These are phyloP conservation scores for Cephalotes varians DNA, from an alignment of 2,888 invertebrate species.

Conservation along the genomic window DNA sequence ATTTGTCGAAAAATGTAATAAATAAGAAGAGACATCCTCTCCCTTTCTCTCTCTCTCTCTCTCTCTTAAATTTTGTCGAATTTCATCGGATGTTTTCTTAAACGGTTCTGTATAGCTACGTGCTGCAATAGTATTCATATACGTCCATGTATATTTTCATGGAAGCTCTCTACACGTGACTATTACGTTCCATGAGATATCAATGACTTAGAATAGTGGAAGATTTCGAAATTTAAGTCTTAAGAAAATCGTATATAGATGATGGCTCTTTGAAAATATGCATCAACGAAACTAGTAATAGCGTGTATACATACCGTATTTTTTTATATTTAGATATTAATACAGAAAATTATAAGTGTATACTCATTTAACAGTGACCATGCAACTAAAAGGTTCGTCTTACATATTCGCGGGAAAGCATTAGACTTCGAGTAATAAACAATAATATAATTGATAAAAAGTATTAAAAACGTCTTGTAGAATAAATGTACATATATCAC, in stretches of 20 bases:
- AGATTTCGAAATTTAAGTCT: conserved; percentile 54
- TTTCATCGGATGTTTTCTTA: conserved; percentile 24
- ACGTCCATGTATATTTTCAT: conserved; percentile 56
- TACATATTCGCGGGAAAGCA: conserved; percentile 9
- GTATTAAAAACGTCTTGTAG: conserved; percentile 22
- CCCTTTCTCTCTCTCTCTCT: background rate
- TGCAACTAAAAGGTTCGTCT: conserved; percentile 42
- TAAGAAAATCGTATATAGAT: conserved; percentile 36
- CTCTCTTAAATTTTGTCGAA: conserved; percentile 42
- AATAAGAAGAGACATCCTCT: conserved; percentile 68
- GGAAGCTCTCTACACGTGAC: conserved; percentile 18
- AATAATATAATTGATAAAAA: conserved; percentile 26
- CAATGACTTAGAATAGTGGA: conserved; percentile 62
- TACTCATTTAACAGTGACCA: conserved; percentile 76
- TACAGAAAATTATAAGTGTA: conserved; percentile 61
- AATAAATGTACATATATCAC: conserved; percentile 50
- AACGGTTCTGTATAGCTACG: conserved; percentile 20
- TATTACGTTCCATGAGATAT: background rate
- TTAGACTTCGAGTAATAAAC: conserved; percentile 50
- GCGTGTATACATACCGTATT: conserved; percentile 21
- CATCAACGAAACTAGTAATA: conserved; percentile 41
- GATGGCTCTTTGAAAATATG: conserved; percentile 58
- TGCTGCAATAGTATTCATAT: conserved; percentile 17
- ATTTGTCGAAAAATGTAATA: conserved; percentile 76
- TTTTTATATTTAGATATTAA: conserved; percentile 45